These are phyloP conservation scores for Morpho deidamia DNA, from an alignment of 2,888 invertebrate species.

Conservation along the genomic window DNA sequence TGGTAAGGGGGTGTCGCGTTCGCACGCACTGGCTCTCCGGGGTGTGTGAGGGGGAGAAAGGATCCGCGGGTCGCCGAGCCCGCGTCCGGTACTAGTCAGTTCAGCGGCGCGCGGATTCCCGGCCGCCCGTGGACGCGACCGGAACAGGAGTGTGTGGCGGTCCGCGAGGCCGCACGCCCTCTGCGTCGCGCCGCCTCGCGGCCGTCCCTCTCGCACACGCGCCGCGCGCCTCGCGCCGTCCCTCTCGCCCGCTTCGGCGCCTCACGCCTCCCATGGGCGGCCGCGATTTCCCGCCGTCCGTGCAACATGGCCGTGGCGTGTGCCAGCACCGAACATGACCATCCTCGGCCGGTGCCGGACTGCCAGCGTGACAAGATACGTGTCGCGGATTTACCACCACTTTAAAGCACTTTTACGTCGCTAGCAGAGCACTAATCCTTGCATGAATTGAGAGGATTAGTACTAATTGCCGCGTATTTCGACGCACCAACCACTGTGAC, in stretches of 20 bases:
- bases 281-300: constrained; percentile 73
- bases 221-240: constrained; percentile 40
- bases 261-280: constrained; percentile 77
- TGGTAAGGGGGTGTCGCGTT: constrained; percentile 12
- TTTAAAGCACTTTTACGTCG: too few species aligned
- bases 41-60: constrained; percentile 69
- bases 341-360: constrained; percentile 29
- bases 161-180: constrained; percentile 72
- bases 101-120: constrained; percentile 59
- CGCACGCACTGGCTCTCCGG: constrained; percentile 16
- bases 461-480: too few species aligned
- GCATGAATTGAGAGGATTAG: too few species aligned
- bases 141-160: constrained; percentile 75
- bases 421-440: too few species aligned
- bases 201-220: constrained; percentile 50
- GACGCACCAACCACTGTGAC: too few species aligned
- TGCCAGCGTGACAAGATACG: too few species aligned
- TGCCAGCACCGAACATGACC: constrained; percentile 42
- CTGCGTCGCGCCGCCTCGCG: constrained; percentile 79
- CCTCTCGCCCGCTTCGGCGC: constrained; percentile 52
- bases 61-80: constrained; percentile 63
- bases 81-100: constrained; percentile 58
- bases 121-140: constrained; percentile 77
- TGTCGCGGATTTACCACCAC: too few species aligned
- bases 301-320: constrained; percentile 67